Conservation (phyloP, 2,113 vertebrate genomes). For the Suncus etruscus region DNA sequence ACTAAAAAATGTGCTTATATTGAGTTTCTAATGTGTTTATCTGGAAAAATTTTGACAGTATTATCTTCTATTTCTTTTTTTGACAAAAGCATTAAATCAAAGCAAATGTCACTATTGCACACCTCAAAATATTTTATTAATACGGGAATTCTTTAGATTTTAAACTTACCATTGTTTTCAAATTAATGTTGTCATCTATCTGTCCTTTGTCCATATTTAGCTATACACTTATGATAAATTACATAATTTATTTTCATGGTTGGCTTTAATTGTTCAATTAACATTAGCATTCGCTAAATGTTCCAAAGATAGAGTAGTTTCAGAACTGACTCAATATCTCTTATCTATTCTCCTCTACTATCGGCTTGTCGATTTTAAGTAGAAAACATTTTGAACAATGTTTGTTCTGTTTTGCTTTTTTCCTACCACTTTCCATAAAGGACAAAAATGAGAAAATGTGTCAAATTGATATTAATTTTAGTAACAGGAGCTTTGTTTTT, state of each 20-base stretch:
- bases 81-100: background rate
- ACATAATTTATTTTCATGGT: conserved; percentile 10
- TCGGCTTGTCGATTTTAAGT: background rate
- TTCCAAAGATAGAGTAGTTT: conserved; percentile 10
- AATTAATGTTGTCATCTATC: conserved; percentile 33
- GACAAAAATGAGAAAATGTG: background rate
- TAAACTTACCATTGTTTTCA: conserved; percentile 14
- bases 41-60: background rate
- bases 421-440: background rate
- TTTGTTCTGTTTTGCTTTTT: conserved; percentile 47
- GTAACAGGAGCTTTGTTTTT: conserved; percentile 1
- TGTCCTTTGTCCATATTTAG: background rate
- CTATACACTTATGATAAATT: conserved; percentile 7
- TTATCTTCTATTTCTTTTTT: background rate
- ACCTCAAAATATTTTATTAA: background rate
- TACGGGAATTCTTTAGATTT: background rate
- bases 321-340: background rate
- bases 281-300: background rate
- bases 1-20: background rate
- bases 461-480: background rate
- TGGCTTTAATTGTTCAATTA: conserved; percentile 44
- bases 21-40: conserved; percentile 10
- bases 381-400: conserved; percentile 33
- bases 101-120: background rate
- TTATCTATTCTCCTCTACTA: conserved; percentile 1